Percentiles rank a stretch among this genome's conserved stretches.
phyloP scores from a whole-genome alignment of 2,888 invertebrate species.

The Desoria tigrina region DNA sequence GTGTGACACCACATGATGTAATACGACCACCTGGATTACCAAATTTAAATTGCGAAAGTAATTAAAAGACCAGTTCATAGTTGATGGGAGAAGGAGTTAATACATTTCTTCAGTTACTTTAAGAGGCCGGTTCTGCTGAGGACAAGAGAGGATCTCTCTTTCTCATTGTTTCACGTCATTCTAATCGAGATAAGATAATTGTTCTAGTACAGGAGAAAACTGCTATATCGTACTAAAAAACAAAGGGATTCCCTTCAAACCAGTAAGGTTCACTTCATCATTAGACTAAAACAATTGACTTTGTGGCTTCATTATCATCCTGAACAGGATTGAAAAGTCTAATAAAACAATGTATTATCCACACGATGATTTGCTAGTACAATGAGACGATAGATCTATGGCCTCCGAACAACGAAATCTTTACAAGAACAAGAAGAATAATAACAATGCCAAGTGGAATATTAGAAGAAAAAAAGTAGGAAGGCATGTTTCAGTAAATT shows the following conservation, averaged over 20 bases:
- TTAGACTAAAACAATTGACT: constrained; percentile 5
- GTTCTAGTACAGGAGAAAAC: constrained; percentile 1
- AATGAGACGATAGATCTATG: no score
- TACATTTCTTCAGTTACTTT: constrained; percentile 1
- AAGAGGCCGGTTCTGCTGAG: not conserved
- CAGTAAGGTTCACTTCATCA: constrained; percentile 8
- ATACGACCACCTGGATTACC: constrained; percentile 5
- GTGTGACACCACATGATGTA: not conserved
- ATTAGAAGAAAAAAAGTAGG: not conserved
- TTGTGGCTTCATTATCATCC: not conserved
- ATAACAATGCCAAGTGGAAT: not conserved
- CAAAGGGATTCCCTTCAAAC: constrained; percentile 2
- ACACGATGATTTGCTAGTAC: no score
- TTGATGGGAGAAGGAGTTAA: no score
- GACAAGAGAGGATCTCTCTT: not conserved
- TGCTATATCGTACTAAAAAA: not conserved
- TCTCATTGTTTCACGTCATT: constrained; percentile 7
- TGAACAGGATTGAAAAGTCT: no score
- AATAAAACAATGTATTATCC: no score
- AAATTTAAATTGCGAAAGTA: constrained; percentile 18
- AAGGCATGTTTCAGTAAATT: constrained; percentile 11
- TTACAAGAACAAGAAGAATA: not conserved
- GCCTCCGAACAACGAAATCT: no score
- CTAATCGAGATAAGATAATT: constrained; percentile 7
- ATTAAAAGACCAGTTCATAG: constrained; percentile 28